Conservation (phyloP, 92 coral and sea anemone genomes). For the Parazoanthus darwini region DNA sequence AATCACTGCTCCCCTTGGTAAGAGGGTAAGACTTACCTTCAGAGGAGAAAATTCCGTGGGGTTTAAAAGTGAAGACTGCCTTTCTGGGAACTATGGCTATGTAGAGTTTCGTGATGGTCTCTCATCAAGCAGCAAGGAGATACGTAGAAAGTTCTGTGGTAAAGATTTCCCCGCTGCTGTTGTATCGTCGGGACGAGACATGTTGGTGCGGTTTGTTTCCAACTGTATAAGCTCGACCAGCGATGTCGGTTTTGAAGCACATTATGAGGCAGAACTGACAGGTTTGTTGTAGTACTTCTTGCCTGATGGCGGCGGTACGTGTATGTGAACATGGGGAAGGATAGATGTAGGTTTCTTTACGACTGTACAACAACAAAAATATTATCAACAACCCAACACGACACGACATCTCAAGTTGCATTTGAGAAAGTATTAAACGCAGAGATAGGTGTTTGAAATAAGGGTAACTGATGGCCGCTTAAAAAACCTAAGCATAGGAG, state of each 20-base stretch:
- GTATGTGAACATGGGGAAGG: too few relatives aligned
- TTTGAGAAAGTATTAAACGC: too few relatives aligned
- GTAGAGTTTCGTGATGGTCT: conserved; percentile 45
- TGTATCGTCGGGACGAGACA: conserved; percentile 7
- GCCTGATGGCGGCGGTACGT: too few relatives aligned
- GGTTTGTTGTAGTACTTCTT: not conserved
- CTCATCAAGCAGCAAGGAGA: conserved; percentile 29
- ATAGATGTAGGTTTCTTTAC: too few relatives aligned
- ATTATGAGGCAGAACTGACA: conserved; percentile 12
- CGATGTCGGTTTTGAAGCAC: conserved; percentile 7
- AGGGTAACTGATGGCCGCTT: too few relatives aligned
- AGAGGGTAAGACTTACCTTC: conserved; percentile 47
- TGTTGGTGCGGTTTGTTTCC: conserved; percentile 27
- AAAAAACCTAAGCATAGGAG: too few relatives aligned
- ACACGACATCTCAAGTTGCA: too few relatives aligned
- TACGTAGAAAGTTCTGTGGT: conserved; percentile 14
- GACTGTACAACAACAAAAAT: too few relatives aligned
- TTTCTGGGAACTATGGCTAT: conserved; percentile 19
- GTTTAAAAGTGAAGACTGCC: not conserved
- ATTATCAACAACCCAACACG: too few relatives aligned
- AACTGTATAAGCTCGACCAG: not conserved
- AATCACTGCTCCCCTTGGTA: conserved; percentile 47
- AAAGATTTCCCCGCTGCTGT: not conserved
- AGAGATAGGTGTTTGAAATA: too few relatives aligned
- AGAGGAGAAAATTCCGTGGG: not conserved